Evolutionary conservation across 2,113 vertebrate genomes (phyloP).

Genomic region (Amphiprion ocellaris): DNA sequence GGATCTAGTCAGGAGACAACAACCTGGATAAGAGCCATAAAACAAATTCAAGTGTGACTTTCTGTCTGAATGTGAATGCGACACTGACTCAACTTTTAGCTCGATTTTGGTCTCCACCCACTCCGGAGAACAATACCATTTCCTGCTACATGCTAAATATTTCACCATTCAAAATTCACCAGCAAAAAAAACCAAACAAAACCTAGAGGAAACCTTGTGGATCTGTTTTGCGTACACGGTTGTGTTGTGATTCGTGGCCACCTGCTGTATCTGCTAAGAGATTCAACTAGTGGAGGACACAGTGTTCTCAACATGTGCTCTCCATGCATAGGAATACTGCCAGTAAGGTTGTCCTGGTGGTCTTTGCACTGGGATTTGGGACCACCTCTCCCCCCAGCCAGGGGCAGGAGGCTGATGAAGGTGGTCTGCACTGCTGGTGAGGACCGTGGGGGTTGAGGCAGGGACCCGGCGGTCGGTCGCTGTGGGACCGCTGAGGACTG

Average conservation of each 20-base stretch:
- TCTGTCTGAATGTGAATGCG: too few relatives aligned
- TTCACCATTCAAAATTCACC: too few relatives aligned
- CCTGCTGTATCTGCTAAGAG: background rate
- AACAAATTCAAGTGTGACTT: too few relatives aligned
- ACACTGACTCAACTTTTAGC: too few relatives aligned
- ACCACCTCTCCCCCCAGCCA: constrained; percentile 1
- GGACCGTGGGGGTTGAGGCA: constrained; percentile 6
- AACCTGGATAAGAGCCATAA: too few relatives aligned
- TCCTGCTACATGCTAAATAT: too few relatives aligned
- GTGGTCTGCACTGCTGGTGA: constrained; percentile 13
- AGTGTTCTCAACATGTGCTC: background rate
- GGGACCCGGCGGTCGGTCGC: constrained; percentile 35
- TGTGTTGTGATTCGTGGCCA: background rate
- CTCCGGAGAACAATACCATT: too few relatives aligned
- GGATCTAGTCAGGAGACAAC: too few relatives aligned
- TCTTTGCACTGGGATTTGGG: constrained; percentile 17
- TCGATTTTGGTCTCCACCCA: too few relatives aligned
- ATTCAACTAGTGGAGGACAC: background rate
- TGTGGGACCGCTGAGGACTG: constrained; percentile 58
- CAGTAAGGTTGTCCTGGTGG: background rate
- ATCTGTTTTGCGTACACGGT: background rate
- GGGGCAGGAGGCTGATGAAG: constrained; percentile 40
- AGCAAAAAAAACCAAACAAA: background rate
- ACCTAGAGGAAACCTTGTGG: background rate
- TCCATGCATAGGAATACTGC: background rate